Conservation (phyloP, 2,113 vertebrate species). For the Otocyon megalotis region DNA sequence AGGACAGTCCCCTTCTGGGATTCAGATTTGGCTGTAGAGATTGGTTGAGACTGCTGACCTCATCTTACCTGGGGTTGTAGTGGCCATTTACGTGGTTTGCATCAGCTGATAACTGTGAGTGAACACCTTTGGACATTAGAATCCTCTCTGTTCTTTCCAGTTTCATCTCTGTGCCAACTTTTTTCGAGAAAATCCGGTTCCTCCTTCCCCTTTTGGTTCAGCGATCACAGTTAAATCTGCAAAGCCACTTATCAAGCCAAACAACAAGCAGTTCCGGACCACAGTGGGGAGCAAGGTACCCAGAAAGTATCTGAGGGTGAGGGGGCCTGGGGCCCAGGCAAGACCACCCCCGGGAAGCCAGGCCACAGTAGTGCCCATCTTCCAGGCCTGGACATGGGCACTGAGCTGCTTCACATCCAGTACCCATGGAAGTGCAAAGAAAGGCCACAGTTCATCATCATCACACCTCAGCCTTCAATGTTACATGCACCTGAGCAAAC, state of each 20-base stretch:
- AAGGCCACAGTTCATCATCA: accelerated
- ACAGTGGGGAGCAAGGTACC: slow-evolving; percentile 96
- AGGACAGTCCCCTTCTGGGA: accelerated
- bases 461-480: background rate
- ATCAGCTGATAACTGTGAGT: background rate
- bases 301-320: accelerated
- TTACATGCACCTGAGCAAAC: background rate
- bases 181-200: slow-evolving; percentile 91
- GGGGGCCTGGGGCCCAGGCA: too few species aligned
- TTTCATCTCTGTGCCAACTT: slow-evolving; percentile 93
- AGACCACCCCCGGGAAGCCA: background rate
- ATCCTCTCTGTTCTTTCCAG: slow-evolving; percentile 86
- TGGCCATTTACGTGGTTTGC: background rate
- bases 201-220: slow-evolving; percentile 81
- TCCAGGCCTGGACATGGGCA: background rate
- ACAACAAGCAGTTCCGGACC: slow-evolving; percentile 93
- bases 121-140: background rate
- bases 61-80: background rate
- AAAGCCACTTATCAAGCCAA: slow-evolving; percentile 90
- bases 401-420: background rate
- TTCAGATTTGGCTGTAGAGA: background rate
- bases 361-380: background rate
- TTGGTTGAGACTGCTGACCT: background rate
- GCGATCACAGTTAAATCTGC: slow-evolving; percentile 92
- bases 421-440: too few species aligned